Percentiles rank a stretch among this genome's conserved stretches.
Conservation (phyloP, 35 echinoderm and acorn worm genomes). For the Hemicentrotus pulcherrimus region DNA sequence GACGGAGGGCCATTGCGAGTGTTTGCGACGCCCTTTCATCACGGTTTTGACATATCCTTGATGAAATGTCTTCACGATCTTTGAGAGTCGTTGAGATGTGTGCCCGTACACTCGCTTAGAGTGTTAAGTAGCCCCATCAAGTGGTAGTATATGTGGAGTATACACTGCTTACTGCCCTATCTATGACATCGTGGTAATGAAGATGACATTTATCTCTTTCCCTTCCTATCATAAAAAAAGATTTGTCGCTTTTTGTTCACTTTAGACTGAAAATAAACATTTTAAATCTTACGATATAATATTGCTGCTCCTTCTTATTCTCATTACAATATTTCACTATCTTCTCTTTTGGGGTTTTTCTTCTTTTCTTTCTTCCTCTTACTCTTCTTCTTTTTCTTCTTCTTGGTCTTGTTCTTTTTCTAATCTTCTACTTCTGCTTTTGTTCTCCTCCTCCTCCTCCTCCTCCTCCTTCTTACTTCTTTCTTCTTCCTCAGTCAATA, state of each 20-base stretch:
- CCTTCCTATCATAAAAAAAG: not conserved
- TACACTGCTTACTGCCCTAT: not conserved
- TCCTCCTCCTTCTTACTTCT: not conserved
- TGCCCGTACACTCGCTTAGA: not conserved
- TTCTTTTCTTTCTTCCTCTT: not conserved
- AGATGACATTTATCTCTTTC: not conserved
- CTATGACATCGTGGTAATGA: not conserved
- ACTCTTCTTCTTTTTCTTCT: too few species aligned
- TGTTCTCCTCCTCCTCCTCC: too few species aligned
- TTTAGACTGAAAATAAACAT: not conserved
- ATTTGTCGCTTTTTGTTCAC: not conserved
- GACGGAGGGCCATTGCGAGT: not conserved
- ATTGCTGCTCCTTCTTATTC: not conserved
- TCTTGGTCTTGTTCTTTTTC: too few species aligned
- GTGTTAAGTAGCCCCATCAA: not conserved
- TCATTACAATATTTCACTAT: not conserved
- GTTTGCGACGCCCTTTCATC: slow-evolving; percentile 17
- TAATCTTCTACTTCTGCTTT: too few species aligned
- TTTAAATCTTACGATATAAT: not conserved
- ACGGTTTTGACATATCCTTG: not conserved
- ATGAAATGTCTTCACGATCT: not conserved
- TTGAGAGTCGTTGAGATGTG: slow-evolving; percentile 22
- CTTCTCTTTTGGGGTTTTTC: not conserved
- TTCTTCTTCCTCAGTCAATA: not conserved
- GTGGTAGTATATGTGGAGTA: not conserved